Evolutionary conservation across 1,140 invertebrate species (phyloP), one percentile per base, ranked within the genome.

Genomic region (Trinorchestia longiramus): DNA sequence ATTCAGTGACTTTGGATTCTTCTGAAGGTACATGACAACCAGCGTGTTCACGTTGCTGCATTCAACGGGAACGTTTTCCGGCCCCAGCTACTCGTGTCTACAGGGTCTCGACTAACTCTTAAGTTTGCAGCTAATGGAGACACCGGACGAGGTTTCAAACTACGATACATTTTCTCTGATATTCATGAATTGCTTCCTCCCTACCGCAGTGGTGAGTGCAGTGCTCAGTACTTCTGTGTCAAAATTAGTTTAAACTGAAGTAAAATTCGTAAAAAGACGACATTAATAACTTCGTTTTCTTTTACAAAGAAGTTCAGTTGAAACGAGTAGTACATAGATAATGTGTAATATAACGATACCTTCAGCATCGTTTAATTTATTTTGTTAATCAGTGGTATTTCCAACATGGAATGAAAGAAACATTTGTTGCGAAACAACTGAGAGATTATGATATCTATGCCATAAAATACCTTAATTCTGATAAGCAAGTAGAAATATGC

Each of bases 71-170:
- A 98, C 40, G 97, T 98, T 96, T 98, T 98, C 97, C 98, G 98
- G 19, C 98, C 98, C 0, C 98, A 98, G 11, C 97, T 98, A 42
- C 98, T 98, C 42, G 97, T 98, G 6, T 98, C 98, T 95, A 97
- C 98, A 6, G 98, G 98, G 0, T 98, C 98, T 43, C 98, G 98
- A 0, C 97, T 98, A 88, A 97, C 98, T 36, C 97, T 98, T 41
- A 97, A 98, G 97, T 98, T 98, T 97, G 98, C 98, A 96, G 98
- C 98, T 0, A 98, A 98, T 97, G 98, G 98, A 0, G 98, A 98
- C 41, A 98, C 98, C 15, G 98, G 98, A 88, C 97, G 98, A 0
- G 98, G 98, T 17, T 98, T 98, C 97, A 98, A 98, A 96, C 98
- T 98, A 0, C 97, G 98, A 96, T 98, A 98, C 96, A 98, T 98